Percentiles rank a stretch among this genome's conserved stretches.
phyloP scores from a whole-genome alignment of 1,140 invertebrate species.

The Batillaria attramentaria region DNA sequence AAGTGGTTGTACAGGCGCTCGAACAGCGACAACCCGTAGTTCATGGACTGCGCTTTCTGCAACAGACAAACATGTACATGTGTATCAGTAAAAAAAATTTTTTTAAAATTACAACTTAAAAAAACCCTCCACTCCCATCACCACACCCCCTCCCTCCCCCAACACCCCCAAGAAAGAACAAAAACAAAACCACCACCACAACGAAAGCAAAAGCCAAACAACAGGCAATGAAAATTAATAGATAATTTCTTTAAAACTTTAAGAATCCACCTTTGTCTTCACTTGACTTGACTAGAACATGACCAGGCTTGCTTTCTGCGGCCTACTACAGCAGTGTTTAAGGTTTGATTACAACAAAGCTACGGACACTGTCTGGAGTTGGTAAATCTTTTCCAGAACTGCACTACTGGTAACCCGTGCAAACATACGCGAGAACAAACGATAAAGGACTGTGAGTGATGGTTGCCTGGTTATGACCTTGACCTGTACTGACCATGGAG shows the following conservation, averaged over 20 bases:
- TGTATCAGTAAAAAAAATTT: background rate
- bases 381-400: too few relatives aligned
- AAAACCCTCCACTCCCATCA: too few relatives aligned
- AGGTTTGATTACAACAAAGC: background rate
- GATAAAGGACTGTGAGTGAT: background rate
- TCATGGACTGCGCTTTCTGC: slow-evolving; percentile 56
- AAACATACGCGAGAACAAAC: background rate
- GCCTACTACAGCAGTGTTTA: too few relatives aligned
- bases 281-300: too few relatives aligned
- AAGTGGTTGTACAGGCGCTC: slow-evolving; percentile 62
- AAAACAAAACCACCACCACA: too few relatives aligned
- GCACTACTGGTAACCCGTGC: background rate
- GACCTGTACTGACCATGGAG: slow-evolving; percentile 60
- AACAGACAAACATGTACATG: background rate
- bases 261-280: too few relatives aligned
- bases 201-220: too few relatives aligned
- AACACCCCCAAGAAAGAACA: background rate
- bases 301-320: too few relatives aligned
- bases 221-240: too few relatives aligned
- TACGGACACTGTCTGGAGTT: background rate
- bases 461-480: too few relatives aligned
- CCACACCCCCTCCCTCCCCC: background rate
- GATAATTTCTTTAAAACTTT: too few relatives aligned
- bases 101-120: too few relatives aligned
- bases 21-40: slow-evolving; percentile 64